These are phyloP conservation scores for human DNA, from an alignment of 2,113 vertebrate genomes.

Conservation along the genomic window GRCh38 chr13:78070001-78070500, in stretches of 20 bases:
- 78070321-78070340: slow-evolving; percentile 16
- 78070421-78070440: slow-evolving; percentile 26
- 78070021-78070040: not conserved
- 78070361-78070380: not conserved
- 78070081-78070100: not conserved
- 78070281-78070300: not conserved
- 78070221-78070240: not conserved
- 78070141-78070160: not conserved
- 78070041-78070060: not conserved
- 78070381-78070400: not conserved
- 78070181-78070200: not conserved
- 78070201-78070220: not conserved
- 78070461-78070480: not conserved
- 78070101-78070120: not conserved
- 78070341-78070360: not conserved
- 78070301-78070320: not conserved
- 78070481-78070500: not conserved
- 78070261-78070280: not conserved
- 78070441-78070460: not conserved
- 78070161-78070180: not conserved
- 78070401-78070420: not conserved
- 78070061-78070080: not conserved
- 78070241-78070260: not conserved
- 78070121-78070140: not conserved
- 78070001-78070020: not conserved